Evolutionary conservation across 2,888 invertebrate genomes (phyloP).

Genomic region (Epistrophe grossulariae): DNA sequence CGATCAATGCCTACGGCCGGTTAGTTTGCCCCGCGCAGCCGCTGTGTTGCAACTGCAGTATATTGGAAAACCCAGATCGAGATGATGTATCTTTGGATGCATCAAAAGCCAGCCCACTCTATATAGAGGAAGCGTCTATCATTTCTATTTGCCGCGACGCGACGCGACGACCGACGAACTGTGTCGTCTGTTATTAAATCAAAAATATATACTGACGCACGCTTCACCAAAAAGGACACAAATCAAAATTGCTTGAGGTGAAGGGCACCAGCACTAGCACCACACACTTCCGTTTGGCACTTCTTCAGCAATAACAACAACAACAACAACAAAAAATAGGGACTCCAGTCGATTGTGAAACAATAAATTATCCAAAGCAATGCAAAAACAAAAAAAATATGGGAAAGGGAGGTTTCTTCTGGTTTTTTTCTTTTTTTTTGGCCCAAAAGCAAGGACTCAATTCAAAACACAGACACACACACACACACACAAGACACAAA

Average conservation of each 20-base stretch:
- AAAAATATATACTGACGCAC: slow-evolving; percentile 46
- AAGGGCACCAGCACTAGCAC: slow-evolving; percentile 52
- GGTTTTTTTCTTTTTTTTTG: slow-evolving; percentile 15
- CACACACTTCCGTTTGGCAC: slow-evolving; percentile 31
- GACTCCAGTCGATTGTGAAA: slow-evolving; percentile 75
- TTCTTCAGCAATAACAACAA: slow-evolving; percentile 30
- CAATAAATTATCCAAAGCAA: slow-evolving; percentile 72
- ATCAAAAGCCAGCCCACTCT: slow-evolving; percentile 68
- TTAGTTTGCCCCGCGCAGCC: not conserved
- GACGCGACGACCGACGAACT: slow-evolving; percentile 13
- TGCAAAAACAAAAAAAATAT: slow-evolving; percentile 52
- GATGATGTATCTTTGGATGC: slow-evolving; percentile 61
- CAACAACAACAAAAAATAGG: slow-evolving; percentile 43
- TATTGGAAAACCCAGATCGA: slow-evolving; percentile 13
- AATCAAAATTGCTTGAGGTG: slow-evolving; percentile 73
- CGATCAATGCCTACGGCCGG: slow-evolving; percentile 49
- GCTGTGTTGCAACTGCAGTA: not conserved
- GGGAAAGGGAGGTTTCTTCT: slow-evolving; percentile 62
- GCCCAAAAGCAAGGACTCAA: slow-evolving; percentile 65
- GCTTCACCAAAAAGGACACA: slow-evolving; percentile 58
- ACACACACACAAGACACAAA: not conserved
- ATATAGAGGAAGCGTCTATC: slow-evolving; percentile 67
- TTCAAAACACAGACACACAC: slow-evolving; percentile 23
- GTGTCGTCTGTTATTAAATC: slow-evolving; percentile 76
- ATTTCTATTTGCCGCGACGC: slow-evolving; percentile 57